phyloP scores from a whole-genome alignment of 2,797 vertebrate species.

The Sebastes cheni region DNA sequence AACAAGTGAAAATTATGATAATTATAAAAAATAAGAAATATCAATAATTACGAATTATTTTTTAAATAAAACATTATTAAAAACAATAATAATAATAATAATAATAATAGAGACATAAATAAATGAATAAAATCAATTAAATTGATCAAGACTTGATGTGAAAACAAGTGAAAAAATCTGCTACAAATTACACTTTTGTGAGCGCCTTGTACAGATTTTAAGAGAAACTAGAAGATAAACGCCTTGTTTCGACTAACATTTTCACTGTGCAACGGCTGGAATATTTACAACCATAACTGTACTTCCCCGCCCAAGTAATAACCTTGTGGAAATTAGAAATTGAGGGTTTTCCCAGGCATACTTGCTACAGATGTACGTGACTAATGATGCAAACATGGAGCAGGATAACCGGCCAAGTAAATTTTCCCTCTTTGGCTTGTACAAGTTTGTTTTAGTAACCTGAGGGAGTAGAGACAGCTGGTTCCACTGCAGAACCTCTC shows the following conservation, averaged over 20 bases:
- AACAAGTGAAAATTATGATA: too few species aligned
- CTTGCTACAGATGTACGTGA: slow-evolving; percentile 74
- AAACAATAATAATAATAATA: too few species aligned
- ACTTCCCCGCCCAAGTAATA: slow-evolving; percentile 43
- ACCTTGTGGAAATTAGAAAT: slow-evolving; percentile 58
- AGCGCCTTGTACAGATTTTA: background rate
- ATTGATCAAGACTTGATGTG: background rate
- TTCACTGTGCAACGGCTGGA: background rate
- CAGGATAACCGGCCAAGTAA: slow-evolving; percentile 61
- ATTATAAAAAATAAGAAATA: too few species aligned
- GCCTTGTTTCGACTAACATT: background rate
- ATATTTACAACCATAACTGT: background rate
- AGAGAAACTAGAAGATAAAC: background rate
- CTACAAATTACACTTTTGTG: background rate
- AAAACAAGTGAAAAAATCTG: background rate
- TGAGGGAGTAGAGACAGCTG: slow-evolving; percentile 75
- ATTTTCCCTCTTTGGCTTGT: slow-evolving; percentile 56
- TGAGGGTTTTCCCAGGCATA: slow-evolving; percentile 66
- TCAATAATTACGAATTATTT: too few species aligned
- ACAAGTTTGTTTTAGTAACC: slow-evolving; percentile 71
- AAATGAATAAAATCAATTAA: background rate
- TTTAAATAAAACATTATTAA: too few species aligned
- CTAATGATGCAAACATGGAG: slow-evolving; percentile 70
- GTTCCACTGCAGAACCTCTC: slow-evolving; percentile 52
- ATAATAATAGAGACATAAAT: too few species aligned